phyloP scores from a whole-genome alignment of 2,888 invertebrate species.

The Parnassius orleans region DNA sequence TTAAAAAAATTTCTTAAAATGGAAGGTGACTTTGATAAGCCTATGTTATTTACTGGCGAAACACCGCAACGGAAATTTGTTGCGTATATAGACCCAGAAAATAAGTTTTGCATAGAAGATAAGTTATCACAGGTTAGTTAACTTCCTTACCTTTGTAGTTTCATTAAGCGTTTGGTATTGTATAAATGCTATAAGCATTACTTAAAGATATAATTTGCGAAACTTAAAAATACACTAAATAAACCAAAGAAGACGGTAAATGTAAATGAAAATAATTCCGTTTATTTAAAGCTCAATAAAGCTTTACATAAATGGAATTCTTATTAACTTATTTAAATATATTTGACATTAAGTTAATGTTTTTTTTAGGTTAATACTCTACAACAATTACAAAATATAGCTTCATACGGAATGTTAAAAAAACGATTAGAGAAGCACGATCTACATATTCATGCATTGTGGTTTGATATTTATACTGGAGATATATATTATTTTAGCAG shows the following conservation, averaged over 20 bases:
- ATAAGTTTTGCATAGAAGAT: slow-evolving; percentile 92
- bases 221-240: too few relatives aligned
- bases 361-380: slow-evolving; percentile 89
- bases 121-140: slow-evolving; percentile 92
- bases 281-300: too few relatives aligned
- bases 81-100: slow-evolving; percentile 96
- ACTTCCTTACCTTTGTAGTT: too few relatives aligned
- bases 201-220: too few relatives aligned
- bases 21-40: slow-evolving; percentile 83
- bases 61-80: slow-evolving; percentile 93
- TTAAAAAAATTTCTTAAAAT: slow-evolving; percentile 91
- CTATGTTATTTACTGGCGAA: slow-evolving; percentile 92
- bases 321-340: too few relatives aligned
- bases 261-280: too few relatives aligned
- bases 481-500: slow-evolving; percentile 97
- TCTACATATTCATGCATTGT: slow-evolving; percentile 94
- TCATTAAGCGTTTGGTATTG: too few relatives aligned
- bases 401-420: slow-evolving; percentile 94
- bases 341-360: too few relatives aligned
- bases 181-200: too few relatives aligned
- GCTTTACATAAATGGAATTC: too few relatives aligned
- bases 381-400: slow-evolving; percentile 95
- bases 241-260: too few relatives aligned
- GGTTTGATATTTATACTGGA: slow-evolving; percentile 99
- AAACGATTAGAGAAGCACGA: slow-evolving; percentile 89